Evolutionary conservation across 1,140 invertebrate species (phyloP).

Genomic region (Carposina sasakii): DNA sequence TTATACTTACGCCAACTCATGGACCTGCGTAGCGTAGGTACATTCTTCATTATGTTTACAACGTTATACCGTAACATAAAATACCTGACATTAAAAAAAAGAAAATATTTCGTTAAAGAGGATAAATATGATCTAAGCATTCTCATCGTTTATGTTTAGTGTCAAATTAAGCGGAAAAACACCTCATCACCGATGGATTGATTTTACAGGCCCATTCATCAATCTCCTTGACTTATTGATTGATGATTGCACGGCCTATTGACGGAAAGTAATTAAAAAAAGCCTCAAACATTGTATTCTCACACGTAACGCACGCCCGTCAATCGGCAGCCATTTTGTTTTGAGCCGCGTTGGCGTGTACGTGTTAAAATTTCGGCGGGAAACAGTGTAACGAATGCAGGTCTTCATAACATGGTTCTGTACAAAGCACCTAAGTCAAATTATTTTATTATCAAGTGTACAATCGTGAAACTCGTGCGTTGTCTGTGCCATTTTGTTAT

Average conservation of each 20-base stretch:
- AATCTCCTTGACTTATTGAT: constrained; percentile 66
- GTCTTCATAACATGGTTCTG: constrained; percentile 16
- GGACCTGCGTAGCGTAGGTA: too few relatives aligned
- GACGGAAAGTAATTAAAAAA: constrained; percentile 63
- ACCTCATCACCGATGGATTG: constrained; percentile 58
- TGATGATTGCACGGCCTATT: constrained; percentile 52
- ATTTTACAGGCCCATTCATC: constrained; percentile 57
- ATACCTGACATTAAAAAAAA: too few relatives aligned
- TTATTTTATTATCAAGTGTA: constrained; percentile 45
- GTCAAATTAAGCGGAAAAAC: constrained; percentile 63
- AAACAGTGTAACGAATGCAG: constrained; percentile 4
- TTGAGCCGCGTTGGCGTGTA: constrained; percentile 7
- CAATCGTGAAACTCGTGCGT: constrained; percentile 31
- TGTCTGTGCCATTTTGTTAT: constrained; percentile 31
- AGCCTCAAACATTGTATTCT: constrained; percentile 26
- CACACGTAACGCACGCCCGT: constrained; percentile 19
- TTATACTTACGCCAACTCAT: too few relatives aligned
- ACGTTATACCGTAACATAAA: too few relatives aligned
- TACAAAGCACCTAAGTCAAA: constrained; percentile 20
- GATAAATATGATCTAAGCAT: too few relatives aligned
- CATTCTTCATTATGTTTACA: too few relatives aligned
- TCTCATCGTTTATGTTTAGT: constrained; percentile 44
- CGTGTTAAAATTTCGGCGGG: not conserved
- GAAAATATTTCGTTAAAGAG: too few relatives aligned
- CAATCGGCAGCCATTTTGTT: constrained; percentile 12